These are phyloP conservation scores for Saguinus imperator DNA, from an alignment of 2,113 vertebrate genomes.

Conservation along the genomic window DNA sequence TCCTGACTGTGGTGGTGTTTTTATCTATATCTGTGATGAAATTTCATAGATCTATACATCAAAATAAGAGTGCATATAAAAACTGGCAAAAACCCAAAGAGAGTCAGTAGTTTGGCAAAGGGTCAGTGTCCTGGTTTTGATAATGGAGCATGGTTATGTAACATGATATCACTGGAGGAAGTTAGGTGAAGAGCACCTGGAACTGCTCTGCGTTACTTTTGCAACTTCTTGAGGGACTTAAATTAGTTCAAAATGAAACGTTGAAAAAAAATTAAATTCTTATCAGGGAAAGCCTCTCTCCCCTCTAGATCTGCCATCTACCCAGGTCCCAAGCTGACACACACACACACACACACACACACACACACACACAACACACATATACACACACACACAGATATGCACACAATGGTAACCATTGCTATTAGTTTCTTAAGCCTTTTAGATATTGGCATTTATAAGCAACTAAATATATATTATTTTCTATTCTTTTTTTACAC, in stretches of 20 bases:
- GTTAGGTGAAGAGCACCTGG: background rate
- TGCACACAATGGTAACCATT: background rate
- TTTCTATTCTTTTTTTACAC: constrained; percentile 1
- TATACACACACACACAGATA: background rate
- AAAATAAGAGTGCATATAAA: background rate
- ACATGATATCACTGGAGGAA: background rate
- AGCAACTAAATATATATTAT: background rate
- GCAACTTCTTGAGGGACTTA: background rate
- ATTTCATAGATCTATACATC: background rate
- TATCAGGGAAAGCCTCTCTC: background rate
- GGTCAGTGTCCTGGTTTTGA: background rate
- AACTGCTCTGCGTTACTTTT: background rate
- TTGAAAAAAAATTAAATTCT: background rate
- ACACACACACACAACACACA: too few relatives aligned
- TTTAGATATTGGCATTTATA: constrained; percentile 1
- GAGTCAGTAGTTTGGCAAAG: background rate
- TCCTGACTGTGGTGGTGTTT: background rate
- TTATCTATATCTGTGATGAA: background rate
- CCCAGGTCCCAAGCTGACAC: background rate
- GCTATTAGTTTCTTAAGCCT: background rate
- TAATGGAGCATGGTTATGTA: background rate
- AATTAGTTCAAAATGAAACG: constrained; percentile 10
- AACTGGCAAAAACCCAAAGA: background rate
- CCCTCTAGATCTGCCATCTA: background rate
- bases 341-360: fast-evolving